These are phyloP conservation scores for Marasmarcha lunaedactyla DNA, from an alignment of 2,888 invertebrate genomes.

Conservation along the genomic window DNA sequence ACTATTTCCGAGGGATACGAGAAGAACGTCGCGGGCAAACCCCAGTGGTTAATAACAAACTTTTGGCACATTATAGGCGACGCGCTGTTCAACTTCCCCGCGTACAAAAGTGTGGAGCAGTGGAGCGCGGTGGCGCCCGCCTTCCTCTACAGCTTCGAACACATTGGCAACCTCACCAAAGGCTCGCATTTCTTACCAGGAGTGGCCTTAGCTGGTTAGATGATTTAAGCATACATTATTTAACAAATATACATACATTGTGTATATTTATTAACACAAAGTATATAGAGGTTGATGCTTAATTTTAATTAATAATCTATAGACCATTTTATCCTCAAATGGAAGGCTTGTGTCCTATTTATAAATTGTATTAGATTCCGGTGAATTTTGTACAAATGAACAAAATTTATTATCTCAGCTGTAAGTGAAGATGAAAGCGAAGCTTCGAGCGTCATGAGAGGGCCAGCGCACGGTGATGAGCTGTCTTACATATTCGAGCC, in stretches of 20 bases:
- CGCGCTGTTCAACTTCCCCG: conserved; percentile 82
- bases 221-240: not conserved
- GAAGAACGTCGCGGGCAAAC: too few species aligned
- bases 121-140: conserved; percentile 76
- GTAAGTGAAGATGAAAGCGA: not conserved
- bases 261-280: too few species aligned
- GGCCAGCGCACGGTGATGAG: conserved; percentile 78
- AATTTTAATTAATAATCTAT: too few species aligned
- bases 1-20: too few species aligned
- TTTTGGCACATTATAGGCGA: too few species aligned
- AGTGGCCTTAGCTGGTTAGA: conserved; percentile 70
- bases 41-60: too few species aligned
- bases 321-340: too few species aligned
- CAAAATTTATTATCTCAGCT: not conserved
- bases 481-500: conserved; percentile 79
- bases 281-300: too few species aligned
- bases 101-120: conserved; percentile 76
- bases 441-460: conserved; percentile 22
- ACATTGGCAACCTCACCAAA: conserved; percentile 72
- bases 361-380: too few species aligned
- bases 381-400: not conserved
- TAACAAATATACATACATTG: too few species aligned
- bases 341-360: too few species aligned
- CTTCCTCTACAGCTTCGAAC: conserved; percentile 82
- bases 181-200: conserved; percentile 76